Conservation (phyloP, 2,797 vertebrate species). For the Rallus crepitans region DNA sequence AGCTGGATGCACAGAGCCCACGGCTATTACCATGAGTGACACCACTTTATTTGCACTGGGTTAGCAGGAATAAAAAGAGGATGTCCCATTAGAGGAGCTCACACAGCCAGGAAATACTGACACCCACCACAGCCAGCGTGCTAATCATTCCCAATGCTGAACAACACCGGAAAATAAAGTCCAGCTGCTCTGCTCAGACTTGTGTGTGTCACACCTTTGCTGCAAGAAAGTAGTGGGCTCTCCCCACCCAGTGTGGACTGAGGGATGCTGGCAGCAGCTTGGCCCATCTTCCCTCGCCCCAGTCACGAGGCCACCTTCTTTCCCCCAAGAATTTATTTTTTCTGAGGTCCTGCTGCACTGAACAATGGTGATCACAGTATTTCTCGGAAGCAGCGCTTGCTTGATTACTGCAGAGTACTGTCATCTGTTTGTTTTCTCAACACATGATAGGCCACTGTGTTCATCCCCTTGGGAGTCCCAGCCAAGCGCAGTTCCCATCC, state of each 20-base stretch:
- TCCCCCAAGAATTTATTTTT: not conserved
- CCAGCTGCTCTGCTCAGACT: not conserved
- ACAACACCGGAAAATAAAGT: not conserved
- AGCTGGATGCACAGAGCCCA: not conserved
- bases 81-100: not conserved
- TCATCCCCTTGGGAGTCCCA: slow-evolving; percentile 38
- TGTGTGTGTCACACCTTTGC: slow-evolving; percentile 32
- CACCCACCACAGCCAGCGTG: not conserved
- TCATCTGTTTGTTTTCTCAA: slow-evolving; percentile 56
- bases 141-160: slow-evolving; percentile 16
- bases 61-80: slow-evolving; percentile 6
- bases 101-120: slow-evolving; percentile 18
- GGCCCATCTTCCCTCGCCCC: not conserved
- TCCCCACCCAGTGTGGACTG: not conserved
- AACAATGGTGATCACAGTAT: slow-evolving; percentile 26
- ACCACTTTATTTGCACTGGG: not conserved
- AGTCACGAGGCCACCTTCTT: not conserved
- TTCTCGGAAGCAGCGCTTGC: slow-evolving; percentile 47
- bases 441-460: slow-evolving; percentile 47
- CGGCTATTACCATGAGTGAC: rapidly evolving
- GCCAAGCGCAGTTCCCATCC: slow-evolving; percentile 52
- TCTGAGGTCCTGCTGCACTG: not conserved
- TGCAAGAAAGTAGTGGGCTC: not conserved
- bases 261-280: not conserved
- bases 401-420: slow-evolving; percentile 41